Percentiles rank a stretch among this genome's conserved stretches.
These are phyloP conservation scores for Montipora cactus DNA, from an alignment of 64 coral and sea anemone genomes.

Conservation along the genomic window DNA sequence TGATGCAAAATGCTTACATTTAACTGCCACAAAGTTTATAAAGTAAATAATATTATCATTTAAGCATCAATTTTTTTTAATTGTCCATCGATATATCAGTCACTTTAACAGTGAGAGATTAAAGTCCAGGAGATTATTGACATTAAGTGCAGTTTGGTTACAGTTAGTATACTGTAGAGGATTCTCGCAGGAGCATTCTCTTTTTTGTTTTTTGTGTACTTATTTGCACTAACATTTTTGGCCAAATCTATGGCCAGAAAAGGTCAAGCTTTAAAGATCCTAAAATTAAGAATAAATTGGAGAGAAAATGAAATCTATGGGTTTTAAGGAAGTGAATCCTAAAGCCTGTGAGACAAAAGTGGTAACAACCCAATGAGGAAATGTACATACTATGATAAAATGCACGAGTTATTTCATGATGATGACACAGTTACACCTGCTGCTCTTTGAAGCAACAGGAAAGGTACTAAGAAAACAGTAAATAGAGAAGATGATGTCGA, in stretches of 20 bases:
- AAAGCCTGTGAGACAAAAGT: slow-evolving; percentile 8
- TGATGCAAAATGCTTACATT: no score
- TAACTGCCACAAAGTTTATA: no score
- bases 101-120: no score
- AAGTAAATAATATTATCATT: no score
- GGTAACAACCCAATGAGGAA: slow-evolving; percentile 4
- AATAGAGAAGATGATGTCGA: background rate
- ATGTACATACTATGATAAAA: background rate
- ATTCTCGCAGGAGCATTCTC: no score
- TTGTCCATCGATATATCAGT: no score
- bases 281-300: slow-evolving; percentile 15
- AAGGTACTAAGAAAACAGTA: background rate
- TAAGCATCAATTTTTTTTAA: no score
- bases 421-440: background rate
- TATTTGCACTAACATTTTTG: no score
- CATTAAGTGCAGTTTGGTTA: no score
- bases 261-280: slow-evolving; percentile 1
- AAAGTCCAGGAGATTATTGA: no score
- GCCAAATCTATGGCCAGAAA: background rate
- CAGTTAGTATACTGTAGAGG: no score
- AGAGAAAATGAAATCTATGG: background rate
- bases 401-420: background rate
- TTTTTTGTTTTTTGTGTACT: no score
- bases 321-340: background rate
- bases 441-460: slow-evolving; percentile 8